A percentile compares a stretch with the other conserved stretches of the same genome.
These are phyloP conservation scores for Brachypalpus laphriformis DNA, from an alignment of 2,888 invertebrate species.

Conservation along the genomic window DNA sequence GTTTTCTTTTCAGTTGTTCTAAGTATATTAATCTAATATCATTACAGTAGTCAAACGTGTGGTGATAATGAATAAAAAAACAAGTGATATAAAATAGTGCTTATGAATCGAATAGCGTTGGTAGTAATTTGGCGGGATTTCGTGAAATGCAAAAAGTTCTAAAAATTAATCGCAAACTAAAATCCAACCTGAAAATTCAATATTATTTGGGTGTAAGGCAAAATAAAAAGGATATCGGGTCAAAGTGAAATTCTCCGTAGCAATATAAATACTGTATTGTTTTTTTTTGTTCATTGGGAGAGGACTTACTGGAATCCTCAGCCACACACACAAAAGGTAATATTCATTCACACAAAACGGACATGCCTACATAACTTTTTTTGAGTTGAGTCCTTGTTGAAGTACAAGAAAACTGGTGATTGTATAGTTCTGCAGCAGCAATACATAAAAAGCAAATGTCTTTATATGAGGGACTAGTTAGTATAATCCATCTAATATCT, in stretches of 20 bases:
- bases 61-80: constrained; percentile 3
- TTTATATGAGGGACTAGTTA: neutral
- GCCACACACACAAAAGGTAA: neutral
- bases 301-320: neutral
- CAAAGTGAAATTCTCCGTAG: neutral
- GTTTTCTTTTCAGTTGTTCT: constrained; percentile 5
- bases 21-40: neutral
- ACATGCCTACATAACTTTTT: neutral
- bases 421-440: neutral
- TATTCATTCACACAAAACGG: neutral
- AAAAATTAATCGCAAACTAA: constrained; percentile 8
- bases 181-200: constrained; percentile 25
- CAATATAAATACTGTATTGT: neutral
- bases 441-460: neutral
- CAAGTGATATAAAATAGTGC: neutral
- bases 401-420: neutral
- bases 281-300: neutral
- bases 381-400: neutral
- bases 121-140: neutral
- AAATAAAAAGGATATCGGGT: neutral
- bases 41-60: neutral
- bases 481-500: neutral
- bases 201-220: neutral
- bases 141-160: constrained; percentile 10
- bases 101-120: neutral